Evolutionary conservation across 2,888 invertebrate genomes (phyloP), one percentile per base, ranked within the genome.

Genomic region (Orthosia gracilis): DNA sequence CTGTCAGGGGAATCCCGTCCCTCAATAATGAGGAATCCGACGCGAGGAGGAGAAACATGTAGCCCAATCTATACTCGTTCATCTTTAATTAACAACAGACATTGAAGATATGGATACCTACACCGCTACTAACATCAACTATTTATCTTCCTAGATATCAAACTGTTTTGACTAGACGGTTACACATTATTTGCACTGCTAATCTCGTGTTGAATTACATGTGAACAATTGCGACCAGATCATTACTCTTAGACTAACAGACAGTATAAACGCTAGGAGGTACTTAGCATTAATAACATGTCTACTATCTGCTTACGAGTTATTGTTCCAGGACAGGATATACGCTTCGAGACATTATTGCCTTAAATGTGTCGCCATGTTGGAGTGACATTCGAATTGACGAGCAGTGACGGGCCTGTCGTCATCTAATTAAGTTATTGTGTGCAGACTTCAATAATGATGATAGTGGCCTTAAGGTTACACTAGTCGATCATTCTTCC

Each of bases 271-370:
- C 40, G 23, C 40, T 61, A 52, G 31, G 13, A 65, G 17, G 69
- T 67, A 72, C 57, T 64, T 78, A 74, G 58, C 62, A 55, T 47
- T 82, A 76, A 63, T 65, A 52, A 55, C 68, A 12, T 61, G 73
- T 63, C 55, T 59, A n/a, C 59, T 47, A 50, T 62, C 21, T 73
- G 57, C 45, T 67, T 80, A 81, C 13, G 47, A 67, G 69, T 52
- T 76, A 76, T 74, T 74, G 76, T 76, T 72, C n/a, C 57, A n/a
- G 47, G 23, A 77, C 54, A 79, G 73, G 82, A 79, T 66, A 65
- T 59, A 76, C 65, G 75, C 75, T 75, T 70, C 26, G 23, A 21
- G 68, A 75, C 40, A 57, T n/a, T 26, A 69, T 82, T 82, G 68
- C 69, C 13, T 21, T 64, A 78, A 40, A 26, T n/a, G n/a, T 78